These are phyloP conservation scores for Microchrysa polita DNA, from an alignment of 2,888 invertebrate genomes.

Conservation along the genomic window DNA sequence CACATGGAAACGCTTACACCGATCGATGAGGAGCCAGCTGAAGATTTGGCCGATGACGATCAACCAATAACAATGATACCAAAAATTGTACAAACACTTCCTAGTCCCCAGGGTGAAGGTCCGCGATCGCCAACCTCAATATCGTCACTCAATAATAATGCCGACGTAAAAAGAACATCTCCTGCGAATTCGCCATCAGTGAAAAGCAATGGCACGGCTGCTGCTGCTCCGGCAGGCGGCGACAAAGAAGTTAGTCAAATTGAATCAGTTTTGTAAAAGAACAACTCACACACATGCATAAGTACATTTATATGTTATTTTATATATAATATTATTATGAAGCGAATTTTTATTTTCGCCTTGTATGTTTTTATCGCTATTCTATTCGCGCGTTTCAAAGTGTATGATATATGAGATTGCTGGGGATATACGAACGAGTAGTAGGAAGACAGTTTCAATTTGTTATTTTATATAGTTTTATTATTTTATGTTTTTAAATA, in stretches of 20 bases:
- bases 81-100: constrained; percentile 80
- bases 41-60: constrained; percentile 79
- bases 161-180: constrained; percentile 28
- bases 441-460: constrained; percentile 12
- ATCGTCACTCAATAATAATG: constrained; percentile 34
- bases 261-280: constrained; percentile 76
- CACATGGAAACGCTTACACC: constrained; percentile 79
- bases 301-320: too few relatives aligned
- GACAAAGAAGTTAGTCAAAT: constrained; percentile 72
- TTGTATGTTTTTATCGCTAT: background rate
- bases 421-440: background rate
- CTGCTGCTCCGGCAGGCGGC: too few relatives aligned
- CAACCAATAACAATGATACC: constrained; percentile 80
- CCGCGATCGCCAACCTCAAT: constrained; percentile 37
- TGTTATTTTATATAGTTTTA: constrained; percentile 31
- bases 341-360: constrained; percentile 20
- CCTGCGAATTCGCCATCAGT: constrained; percentile 35
- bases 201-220: constrained; percentile 37
- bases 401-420: too few relatives aligned
- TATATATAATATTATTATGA: too few relatives aligned
- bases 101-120: constrained; percentile 67
- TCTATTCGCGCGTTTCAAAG: constrained; percentile 1
- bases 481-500: too few relatives aligned
- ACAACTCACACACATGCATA: constrained; percentile 6
- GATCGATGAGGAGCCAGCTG: constrained; percentile 85